A percentile compares a stretch with the other conserved stretches of the same genome.
Conservation (phyloP, 2,888 invertebrate species). For the Tridacna crocea region DNA sequence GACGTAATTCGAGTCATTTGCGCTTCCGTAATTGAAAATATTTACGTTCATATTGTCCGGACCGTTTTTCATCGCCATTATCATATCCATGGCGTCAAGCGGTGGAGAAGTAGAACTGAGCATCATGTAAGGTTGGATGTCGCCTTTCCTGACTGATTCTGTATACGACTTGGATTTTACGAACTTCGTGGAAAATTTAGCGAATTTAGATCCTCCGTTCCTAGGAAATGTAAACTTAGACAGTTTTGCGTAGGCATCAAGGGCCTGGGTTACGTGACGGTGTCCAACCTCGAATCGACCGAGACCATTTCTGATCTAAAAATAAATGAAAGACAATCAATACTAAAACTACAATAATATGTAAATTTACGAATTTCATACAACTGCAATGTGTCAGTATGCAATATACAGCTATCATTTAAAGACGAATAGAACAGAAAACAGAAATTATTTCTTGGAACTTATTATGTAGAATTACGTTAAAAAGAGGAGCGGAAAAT, state of each 20-base stretch:
- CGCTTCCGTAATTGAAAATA: conserved; percentile 50
- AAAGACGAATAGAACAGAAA: no score
- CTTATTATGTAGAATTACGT: no score
- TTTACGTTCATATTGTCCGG: conserved; percentile 72
- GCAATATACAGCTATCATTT: no score
- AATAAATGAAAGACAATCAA: conserved; percentile 87
- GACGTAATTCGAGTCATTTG: conserved; percentile 30
- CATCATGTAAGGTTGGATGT: conserved; percentile 66
- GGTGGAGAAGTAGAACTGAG: conserved; percentile 59
- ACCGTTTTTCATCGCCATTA: conserved; percentile 53
- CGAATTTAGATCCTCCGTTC: conserved; percentile 24
- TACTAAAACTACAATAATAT: neutral
- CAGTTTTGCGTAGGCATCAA: conserved; percentile 69
- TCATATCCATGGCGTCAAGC: conserved; percentile 41
- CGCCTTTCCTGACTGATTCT: conserved; percentile 45
- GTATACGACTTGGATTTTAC: conserved; percentile 59
- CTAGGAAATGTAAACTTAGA: conserved; percentile 52
- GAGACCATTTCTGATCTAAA: conserved; percentile 67
- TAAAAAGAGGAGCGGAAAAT: no score
- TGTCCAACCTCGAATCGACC: conserved; percentile 64
- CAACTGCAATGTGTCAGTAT: neutral
- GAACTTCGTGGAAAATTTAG: conserved; percentile 59
- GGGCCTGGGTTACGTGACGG: conserved; percentile 55
- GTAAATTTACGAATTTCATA: neutral
- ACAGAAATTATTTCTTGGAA: no score